phyloP scores from a whole-genome alignment of 2,113 vertebrate genomes.

The Rhizomys pruinosus region DNA sequence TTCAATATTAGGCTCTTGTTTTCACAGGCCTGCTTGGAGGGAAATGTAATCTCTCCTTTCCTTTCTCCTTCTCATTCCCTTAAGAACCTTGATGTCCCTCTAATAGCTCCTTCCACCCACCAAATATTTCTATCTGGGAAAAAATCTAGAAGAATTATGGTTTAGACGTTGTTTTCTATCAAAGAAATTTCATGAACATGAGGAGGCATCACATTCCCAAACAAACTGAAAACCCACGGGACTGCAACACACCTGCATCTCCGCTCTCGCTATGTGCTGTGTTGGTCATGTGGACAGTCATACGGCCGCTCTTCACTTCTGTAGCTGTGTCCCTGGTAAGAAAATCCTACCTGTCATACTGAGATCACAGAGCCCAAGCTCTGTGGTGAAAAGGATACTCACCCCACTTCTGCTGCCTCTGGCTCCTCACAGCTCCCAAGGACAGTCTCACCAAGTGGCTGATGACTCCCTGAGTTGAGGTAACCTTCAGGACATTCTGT shows the following conservation, averaged over 20 bases:
- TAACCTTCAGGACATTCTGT: neutral
- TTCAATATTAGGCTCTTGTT: neutral
- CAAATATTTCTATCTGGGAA: neutral
- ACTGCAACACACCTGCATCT: slow-evolving; percentile 12
- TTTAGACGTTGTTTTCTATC: slow-evolving; percentile 39
- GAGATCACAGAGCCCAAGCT: neutral
- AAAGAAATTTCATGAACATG: slow-evolving; percentile 39
- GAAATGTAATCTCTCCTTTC: neutral
- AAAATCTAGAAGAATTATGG: slow-evolving; percentile 18
- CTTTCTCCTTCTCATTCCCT: neutral
- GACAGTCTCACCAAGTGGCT: neutral
- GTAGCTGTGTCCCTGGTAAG: neutral
- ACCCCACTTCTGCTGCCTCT: neutral
- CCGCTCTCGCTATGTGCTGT: neutral
- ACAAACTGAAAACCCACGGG: neutral
- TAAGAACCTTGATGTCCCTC: neutral
- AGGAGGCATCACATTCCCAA: neutral
- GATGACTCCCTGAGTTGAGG: neutral
- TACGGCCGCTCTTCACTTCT: neutral
- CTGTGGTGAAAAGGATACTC: neutral
- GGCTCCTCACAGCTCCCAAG: neutral
- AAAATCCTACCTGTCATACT: neutral
- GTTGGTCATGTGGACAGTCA: neutral
- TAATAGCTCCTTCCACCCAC: neutral
- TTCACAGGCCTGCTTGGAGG: neutral